These are phyloP conservation scores for Caracal caracal DNA, from an alignment of 2,113 vertebrate genomes.

Conservation along the genomic window DNA sequence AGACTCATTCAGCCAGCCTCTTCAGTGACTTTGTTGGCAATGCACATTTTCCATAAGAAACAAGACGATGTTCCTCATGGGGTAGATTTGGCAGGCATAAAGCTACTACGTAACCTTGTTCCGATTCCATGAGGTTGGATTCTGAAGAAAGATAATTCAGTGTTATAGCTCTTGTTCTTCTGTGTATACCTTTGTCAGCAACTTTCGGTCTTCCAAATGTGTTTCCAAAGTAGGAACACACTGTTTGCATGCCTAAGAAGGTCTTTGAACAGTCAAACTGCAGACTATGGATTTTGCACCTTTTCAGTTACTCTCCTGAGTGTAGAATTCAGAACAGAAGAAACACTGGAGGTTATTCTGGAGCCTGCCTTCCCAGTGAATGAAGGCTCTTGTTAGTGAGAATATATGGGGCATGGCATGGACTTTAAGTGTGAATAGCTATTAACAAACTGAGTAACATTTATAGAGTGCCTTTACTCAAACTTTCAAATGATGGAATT, in stretches of 20 bases:
- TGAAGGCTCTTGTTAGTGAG: background rate
- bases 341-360: background rate
- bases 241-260: constrained; percentile 56
- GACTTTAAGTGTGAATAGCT: background rate
- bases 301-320: constrained; percentile 51
- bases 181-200: constrained; percentile 74
- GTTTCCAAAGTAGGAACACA: constrained; percentile 58
- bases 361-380: background rate
- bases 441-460: background rate
- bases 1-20: constrained; percentile 51
- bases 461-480: background rate
- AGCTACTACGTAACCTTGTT: constrained; percentile 69
- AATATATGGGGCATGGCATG: background rate
- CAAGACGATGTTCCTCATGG: constrained; percentile 61
- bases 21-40: constrained; percentile 62
- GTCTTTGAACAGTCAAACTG: constrained; percentile 53
- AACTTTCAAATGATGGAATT: constrained; percentile 31
- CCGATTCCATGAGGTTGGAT: constrained; percentile 71
- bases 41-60: constrained; percentile 74
- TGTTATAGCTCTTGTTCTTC: constrained; percentile 65
- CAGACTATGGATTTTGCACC: constrained; percentile 46
- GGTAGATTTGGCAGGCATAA: constrained; percentile 67
- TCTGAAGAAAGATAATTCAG: constrained; percentile 76
- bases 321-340: constrained; percentile 38
- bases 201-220: constrained; percentile 66